Evolutionary conservation across 2,797 vertebrate genomes (phyloP).

Genomic region (Acrossocheilus wenchowensis): DNA sequence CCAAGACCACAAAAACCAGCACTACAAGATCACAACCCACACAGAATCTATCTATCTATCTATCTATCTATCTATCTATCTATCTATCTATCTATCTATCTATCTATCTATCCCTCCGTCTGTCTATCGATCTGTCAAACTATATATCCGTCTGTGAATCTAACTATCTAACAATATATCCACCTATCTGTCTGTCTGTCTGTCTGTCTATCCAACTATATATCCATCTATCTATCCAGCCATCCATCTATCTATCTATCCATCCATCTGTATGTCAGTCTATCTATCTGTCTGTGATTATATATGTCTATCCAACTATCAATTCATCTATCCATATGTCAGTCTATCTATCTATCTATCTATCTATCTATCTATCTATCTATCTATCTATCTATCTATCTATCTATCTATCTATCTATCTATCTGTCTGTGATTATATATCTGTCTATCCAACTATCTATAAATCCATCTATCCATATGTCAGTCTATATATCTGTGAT

Average conservation of each 20-base stretch:
- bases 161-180: not conserved
- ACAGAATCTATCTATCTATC: not conserved
- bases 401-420: not conserved
- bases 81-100: not conserved
- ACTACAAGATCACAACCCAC: not conserved
- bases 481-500: not conserved
- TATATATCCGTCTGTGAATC: not conserved
- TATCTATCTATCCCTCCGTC: not conserved
- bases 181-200: too few relatives aligned
- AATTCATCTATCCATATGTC: not conserved
- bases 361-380: not conserved
- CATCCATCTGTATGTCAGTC: too few relatives aligned
- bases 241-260: too few relatives aligned
- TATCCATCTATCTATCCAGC: too few relatives aligned
- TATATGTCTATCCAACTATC: not conserved
- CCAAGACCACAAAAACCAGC: not conserved
- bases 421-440: not conserved
- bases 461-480: not conserved
- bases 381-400: fast-evolving
- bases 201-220: too few relatives aligned
- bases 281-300: too few relatives aligned
- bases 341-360: not conserved
- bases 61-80: too few relatives aligned
- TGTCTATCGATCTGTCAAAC: too few relatives aligned
- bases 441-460: not conserved